Percentiles rank a stretch among this genome's conserved stretches.
phyloP scores from a whole-genome alignment of 2,797 vertebrate species.

The Crenichthys baileyi region DNA sequence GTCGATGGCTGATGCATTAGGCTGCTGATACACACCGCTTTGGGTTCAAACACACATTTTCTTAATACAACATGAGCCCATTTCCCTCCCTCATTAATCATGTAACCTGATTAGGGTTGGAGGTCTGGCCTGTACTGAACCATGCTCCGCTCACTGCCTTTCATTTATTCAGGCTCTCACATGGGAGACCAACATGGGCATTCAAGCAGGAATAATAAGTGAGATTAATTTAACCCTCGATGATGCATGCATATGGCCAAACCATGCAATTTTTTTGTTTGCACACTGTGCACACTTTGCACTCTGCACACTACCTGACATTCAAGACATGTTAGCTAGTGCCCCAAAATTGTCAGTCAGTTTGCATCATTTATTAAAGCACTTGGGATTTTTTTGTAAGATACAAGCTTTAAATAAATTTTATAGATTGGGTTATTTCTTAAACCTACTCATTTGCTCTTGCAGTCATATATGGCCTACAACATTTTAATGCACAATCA shows the following conservation, averaged over 20 bases:
- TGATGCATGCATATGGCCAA: background rate
- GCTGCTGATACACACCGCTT: conserved; percentile 79
- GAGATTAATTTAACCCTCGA: conserved; percentile 16
- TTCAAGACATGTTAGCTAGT: background rate
- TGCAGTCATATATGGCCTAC: background rate
- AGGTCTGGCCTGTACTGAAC: conserved; percentile 60
- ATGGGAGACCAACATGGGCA: conserved; percentile 45
- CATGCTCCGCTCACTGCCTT: conserved; percentile 56
- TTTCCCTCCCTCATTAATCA: conserved; percentile 87
- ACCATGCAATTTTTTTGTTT: background rate
- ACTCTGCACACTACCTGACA: background rate
- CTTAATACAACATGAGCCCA: conserved; percentile 87
- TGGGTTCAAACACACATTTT: conserved; percentile 89
- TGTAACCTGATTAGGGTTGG: conserved; percentile 80
- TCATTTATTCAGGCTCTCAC: conserved; percentile 68
- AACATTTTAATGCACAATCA: background rate
- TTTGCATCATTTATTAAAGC: background rate
- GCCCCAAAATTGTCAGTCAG: background rate
- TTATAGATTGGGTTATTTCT: background rate
- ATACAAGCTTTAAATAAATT: too few species aligned
- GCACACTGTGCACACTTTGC: too few species aligned
- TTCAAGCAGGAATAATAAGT: conserved; percentile 30
- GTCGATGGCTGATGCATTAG: conserved; percentile 88
- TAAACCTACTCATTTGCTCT: background rate
- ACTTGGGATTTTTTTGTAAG: background rate